phyloP scores from a whole-genome alignment of 2,797 vertebrate species.

The Mormyrops attenuatus region DNA sequence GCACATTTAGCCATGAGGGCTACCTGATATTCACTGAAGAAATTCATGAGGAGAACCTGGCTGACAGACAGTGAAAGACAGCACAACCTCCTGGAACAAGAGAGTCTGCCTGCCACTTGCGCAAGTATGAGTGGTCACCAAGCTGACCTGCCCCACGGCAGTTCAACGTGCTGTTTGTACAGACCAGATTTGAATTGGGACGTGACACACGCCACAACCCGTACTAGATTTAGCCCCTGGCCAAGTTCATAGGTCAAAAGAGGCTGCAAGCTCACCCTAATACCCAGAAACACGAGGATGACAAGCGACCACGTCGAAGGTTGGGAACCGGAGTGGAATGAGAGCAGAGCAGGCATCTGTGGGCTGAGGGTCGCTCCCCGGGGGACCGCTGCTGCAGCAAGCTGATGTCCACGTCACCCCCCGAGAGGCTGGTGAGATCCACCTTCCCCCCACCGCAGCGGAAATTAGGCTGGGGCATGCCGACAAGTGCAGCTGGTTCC shows the following conservation, averaged over 20 bases:
- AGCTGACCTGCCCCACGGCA: conserved; percentile 20
- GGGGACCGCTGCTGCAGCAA: not conserved
- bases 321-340: not conserved
- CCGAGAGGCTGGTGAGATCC: conserved; percentile 31
- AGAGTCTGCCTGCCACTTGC: not conserved
- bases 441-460: conserved; percentile 46
- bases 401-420: not conserved
- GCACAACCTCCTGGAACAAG: not conserved
- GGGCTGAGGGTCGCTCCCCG: not conserved
- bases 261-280: conserved; percentile 33
- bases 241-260: conserved; percentile 37
- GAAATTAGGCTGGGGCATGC: conserved; percentile 41
- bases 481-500: conserved; percentile 28
- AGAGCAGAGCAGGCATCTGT: not conserved
- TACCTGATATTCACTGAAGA: not conserved
- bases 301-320: not conserved
- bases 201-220: conserved; percentile 2
- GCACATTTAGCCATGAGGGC: no score
- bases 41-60: not conserved
- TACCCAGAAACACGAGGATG: conserved; percentile 17
- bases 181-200: conserved; percentile 13
- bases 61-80: not conserved
- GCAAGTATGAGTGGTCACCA: not conserved
- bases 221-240: conserved; percentile 43
- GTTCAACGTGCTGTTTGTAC: conserved; percentile 41